These are phyloP conservation scores for Struthidea cinerea DNA, from an alignment of 2,113 vertebrate genomes.

Conservation along the genomic window DNA sequence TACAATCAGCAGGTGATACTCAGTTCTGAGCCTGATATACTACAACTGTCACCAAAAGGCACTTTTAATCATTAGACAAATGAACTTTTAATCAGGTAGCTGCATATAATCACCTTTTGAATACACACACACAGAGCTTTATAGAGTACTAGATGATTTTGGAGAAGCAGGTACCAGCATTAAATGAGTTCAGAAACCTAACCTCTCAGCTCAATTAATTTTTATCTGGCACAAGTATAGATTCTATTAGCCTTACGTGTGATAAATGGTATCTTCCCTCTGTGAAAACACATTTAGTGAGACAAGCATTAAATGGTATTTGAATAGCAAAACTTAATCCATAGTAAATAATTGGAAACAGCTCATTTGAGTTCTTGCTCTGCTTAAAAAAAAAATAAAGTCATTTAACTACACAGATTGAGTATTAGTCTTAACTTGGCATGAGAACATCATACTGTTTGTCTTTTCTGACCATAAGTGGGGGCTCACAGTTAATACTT, in stretches of 20 bases:
- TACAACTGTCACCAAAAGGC: slow-evolving; percentile 33
- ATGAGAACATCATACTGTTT: not conserved
- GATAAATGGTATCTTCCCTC: not conserved
- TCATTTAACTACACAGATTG: not conserved
- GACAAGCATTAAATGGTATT: not conserved
- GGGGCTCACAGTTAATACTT: not conserved
- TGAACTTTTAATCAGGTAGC: slow-evolving; percentile 60
- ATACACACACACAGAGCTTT: slow-evolving; percentile 57
- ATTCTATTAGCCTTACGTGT: not conserved
- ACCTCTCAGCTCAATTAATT: slow-evolving; percentile 28
- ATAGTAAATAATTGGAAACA: slow-evolving; percentile 43
- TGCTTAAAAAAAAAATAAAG: not conserved
- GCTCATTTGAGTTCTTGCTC: slow-evolving; percentile 23
- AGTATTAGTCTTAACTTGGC: not conserved
- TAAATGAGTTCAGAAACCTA: slow-evolving; percentile 49
- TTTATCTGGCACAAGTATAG: slow-evolving; percentile 43
- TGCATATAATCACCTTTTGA: slow-evolving; percentile 62
- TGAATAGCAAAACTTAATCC: not conserved
- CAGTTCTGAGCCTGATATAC: slow-evolving; percentile 24
- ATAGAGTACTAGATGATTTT: slow-evolving; percentile 33
- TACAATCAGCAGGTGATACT: slow-evolving; percentile 46
- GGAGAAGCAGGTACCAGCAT: slow-evolving; percentile 28
- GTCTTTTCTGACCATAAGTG: not conserved
- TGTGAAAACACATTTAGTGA: not conserved
- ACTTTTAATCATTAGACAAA: slow-evolving; percentile 52